Conservation (phyloP, 2,113 vertebrate species). For the Siphamia tubifer region DNA sequence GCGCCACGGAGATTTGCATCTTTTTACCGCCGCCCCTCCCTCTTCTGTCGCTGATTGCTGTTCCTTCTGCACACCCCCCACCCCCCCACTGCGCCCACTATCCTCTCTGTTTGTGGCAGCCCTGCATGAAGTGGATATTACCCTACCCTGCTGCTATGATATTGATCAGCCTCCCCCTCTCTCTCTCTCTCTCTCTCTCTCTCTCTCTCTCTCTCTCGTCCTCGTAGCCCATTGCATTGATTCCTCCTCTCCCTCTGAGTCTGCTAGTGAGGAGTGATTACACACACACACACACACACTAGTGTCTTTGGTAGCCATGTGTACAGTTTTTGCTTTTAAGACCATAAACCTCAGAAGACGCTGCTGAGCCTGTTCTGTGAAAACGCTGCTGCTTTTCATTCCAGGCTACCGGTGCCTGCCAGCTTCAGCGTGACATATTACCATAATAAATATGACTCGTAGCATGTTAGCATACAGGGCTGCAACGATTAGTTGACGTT, state of each 20-base stretch:
- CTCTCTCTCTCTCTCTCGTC: constrained; percentile 36
- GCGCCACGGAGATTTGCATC: constrained; percentile 72
- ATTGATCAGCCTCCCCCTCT: constrained; percentile 71
- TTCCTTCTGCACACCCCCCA: constrained; percentile 27
- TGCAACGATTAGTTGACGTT: no score
- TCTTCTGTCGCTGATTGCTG: constrained; percentile 20
- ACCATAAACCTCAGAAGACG: constrained; percentile 57
- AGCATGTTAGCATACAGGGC: constrained; percentile 57
- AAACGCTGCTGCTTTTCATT: constrained; percentile 64
- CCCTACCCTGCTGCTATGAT: constrained; percentile 75
- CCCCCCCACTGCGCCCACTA: constrained; percentile 37
- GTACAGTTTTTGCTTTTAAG: constrained; percentile 58
- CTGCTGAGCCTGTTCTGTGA: constrained; percentile 45
- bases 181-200: constrained; percentile 38
- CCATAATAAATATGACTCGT: constrained; percentile 53
- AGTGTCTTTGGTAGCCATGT: constrained; percentile 37
- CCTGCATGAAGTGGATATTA: constrained; percentile 73
- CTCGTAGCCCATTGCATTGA: constrained; percentile 72
- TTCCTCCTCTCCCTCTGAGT: constrained; percentile 67
- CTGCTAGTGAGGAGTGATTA: constrained; percentile 74
- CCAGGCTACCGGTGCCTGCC: constrained; percentile 16
- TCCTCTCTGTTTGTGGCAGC: constrained; percentile 45
- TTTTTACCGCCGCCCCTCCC: constrained; percentile 67
- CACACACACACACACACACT: constrained; percentile 45
- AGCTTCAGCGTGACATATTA: constrained; percentile 52